These are phyloP conservation scores for Rhyzopertha dominica DNA, from an alignment of 1,140 invertebrate species.

Conservation along the genomic window DNA sequence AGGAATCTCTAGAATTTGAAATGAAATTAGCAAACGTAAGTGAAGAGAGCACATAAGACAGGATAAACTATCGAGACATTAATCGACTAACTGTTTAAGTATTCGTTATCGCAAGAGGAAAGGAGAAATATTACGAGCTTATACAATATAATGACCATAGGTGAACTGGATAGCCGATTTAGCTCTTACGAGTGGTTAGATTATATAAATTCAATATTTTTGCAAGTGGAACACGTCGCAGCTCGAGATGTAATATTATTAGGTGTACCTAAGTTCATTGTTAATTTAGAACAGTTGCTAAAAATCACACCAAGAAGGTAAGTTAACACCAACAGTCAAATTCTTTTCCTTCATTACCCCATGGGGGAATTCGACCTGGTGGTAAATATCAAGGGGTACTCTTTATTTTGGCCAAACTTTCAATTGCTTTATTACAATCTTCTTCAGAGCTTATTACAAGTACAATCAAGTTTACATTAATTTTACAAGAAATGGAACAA, in stretches of 20 bases:
- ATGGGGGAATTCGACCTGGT: no score
- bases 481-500: no score
- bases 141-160: slow-evolving; percentile 17
- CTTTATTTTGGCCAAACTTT: no score
- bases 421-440: no score
- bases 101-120: slow-evolving; percentile 13
- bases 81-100: slow-evolving; percentile 6
- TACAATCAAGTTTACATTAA: no score
- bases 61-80: background rate
- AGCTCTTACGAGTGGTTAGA: slow-evolving; percentile 66
- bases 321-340: no score
- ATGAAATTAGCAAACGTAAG: slow-evolving; percentile 82
- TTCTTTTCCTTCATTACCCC: no score
- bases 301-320: slow-evolving; percentile 54
- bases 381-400: no score
- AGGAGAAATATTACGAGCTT: slow-evolving; percentile 14
- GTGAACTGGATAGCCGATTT: slow-evolving; percentile 14
- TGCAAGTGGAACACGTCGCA: slow-evolving; percentile 56
- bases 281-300: slow-evolving; percentile 59
- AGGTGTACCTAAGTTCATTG: slow-evolving; percentile 71
- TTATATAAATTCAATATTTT: slow-evolving; percentile 68
- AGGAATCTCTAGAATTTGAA: slow-evolving; percentile 83
- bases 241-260: slow-evolving; percentile 72
- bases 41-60: slow-evolving; percentile 1
- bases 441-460: no score